Evolutionary conservation across 2,888 invertebrate genomes (phyloP).

Genomic region (Pemphredon lugubris): DNA sequence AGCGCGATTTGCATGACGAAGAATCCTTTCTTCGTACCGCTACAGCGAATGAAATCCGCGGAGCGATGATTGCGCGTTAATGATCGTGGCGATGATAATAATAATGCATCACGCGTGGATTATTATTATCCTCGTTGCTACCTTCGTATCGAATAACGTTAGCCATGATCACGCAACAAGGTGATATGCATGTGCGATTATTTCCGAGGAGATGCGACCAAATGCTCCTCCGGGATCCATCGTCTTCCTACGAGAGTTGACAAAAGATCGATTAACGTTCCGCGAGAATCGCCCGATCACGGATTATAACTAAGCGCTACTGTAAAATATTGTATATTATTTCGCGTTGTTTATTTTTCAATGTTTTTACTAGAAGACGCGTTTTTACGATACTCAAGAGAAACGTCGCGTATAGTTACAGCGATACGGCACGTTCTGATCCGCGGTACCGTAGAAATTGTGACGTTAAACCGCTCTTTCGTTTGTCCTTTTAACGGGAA

Average conservation of each 20-base stretch:
- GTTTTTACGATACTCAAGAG: slow-evolving; percentile 70
- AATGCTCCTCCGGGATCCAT: not conserved
- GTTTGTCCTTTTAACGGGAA: not conserved
- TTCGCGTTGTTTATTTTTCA: slow-evolving; percentile 74
- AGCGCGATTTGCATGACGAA: slow-evolving; percentile 41
- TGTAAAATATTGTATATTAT: slow-evolving; percentile 79
- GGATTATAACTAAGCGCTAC: slow-evolving; percentile 68
- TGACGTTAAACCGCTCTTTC: not conserved
- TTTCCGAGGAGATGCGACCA: not conserved
- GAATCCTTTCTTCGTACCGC: slow-evolving; percentile 43
- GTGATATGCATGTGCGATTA: too few species aligned
- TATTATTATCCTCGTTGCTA: not conserved
- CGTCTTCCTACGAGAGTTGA: not conserved
- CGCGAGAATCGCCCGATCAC: slow-evolving; percentile 61
- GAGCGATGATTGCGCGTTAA: slow-evolving; percentile 49
- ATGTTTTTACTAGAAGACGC: slow-evolving; percentile 71
- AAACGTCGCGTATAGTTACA: slow-evolving; percentile 63
- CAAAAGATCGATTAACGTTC: slow-evolving; percentile 57
- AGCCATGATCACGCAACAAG: too few species aligned
- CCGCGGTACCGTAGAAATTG: slow-evolving; percentile 30
- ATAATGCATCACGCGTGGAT: slow-evolving; percentile 28
- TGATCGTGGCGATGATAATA: slow-evolving; percentile 21
- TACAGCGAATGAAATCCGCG: slow-evolving; percentile 42
- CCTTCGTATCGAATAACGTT: not conserved
- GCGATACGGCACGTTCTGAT: slow-evolving; percentile 53